Evolutionary conservation across 2,797 vertebrate species (phyloP).

Genomic region (Menidia menidia): DNA sequence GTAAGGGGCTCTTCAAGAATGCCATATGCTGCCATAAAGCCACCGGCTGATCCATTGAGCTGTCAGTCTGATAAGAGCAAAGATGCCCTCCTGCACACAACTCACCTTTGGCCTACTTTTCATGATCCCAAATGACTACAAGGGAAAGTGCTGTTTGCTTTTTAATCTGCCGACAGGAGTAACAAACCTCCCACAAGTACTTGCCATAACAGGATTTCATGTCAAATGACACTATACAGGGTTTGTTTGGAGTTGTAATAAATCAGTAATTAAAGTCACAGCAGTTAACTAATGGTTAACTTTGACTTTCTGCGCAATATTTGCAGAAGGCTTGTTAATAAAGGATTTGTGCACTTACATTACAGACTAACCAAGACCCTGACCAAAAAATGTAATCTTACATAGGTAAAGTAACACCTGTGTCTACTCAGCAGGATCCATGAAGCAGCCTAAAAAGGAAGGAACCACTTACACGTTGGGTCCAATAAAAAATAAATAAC

Average conservation of each 20-base stretch:
- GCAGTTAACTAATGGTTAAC: too few relatives aligned
- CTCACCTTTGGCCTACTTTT: constrained; percentile 31
- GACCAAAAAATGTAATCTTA: too few relatives aligned
- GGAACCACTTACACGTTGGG: too few relatives aligned
- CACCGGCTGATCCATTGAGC: constrained; percentile 43
- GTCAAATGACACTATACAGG: too few relatives aligned
- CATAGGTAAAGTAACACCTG: too few relatives aligned
- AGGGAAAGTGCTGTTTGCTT: not conserved
- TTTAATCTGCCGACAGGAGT: not conserved
- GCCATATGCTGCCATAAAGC: constrained; percentile 37
- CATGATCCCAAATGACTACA: not conserved
- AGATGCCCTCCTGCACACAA: not conserved
- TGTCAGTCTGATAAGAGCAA: constrained; percentile 46
- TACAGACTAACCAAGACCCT: not conserved
- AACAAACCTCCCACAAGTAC: not conserved
- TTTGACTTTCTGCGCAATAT: too few relatives aligned
- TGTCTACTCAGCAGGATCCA: not conserved
- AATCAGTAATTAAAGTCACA: not conserved
- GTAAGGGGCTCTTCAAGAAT: constrained; percentile 23
- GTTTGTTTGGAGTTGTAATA: not conserved
- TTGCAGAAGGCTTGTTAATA: too few relatives aligned
- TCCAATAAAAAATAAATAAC: too few relatives aligned
- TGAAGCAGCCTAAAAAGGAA: not conserved
- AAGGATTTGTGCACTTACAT: not conserved
- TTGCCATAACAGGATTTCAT: not conserved